These are phyloP conservation scores for Kryphioiulus occultus DNA, from an alignment of 2,888 invertebrate genomes.

Conservation along the genomic window DNA sequence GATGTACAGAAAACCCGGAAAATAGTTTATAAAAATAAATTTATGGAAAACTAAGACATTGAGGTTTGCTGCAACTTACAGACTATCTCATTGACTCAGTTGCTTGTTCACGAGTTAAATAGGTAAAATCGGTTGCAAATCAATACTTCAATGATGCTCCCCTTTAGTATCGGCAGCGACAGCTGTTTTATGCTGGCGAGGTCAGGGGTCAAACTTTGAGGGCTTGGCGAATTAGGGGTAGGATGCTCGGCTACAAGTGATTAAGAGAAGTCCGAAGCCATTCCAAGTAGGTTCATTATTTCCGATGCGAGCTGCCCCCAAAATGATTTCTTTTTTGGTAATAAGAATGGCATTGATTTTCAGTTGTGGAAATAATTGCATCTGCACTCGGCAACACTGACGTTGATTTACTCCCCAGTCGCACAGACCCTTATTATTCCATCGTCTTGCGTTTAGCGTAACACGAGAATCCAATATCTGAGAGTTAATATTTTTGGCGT, in stretches of 20 bases:
- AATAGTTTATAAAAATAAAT: too few relatives aligned
- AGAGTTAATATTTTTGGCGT: conserved; percentile 21
- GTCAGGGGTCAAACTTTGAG: conserved; percentile 3
- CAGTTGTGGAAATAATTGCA: conserved; percentile 32
- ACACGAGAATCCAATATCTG: conserved; percentile 28
- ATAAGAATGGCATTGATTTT: conserved; percentile 36
- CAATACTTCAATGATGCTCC: background rate
- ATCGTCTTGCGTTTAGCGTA: conserved; percentile 30
- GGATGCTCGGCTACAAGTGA: background rate
- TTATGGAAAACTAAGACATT: too few relatives aligned
- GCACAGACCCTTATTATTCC: conserved; percentile 6
- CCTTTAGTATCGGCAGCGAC: background rate
- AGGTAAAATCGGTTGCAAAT: background rate
- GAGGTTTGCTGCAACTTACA: too few relatives aligned
- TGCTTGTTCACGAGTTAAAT: too few relatives aligned
- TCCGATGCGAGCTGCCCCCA: background rate
- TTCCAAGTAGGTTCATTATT: conserved; percentile 8
- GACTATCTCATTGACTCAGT: too few relatives aligned
- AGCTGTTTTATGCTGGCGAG: background rate
- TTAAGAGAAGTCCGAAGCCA: conserved; percentile 29
- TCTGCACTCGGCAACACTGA: conserved; percentile 36
- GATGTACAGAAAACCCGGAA: too few relatives aligned
- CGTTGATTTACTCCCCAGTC: conserved; percentile 36
- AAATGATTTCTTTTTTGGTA: conserved; percentile 21
- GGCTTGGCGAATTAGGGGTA: conserved; percentile 4